Base-by-base conservation (phyloP, 2,113 vertebrate genomes). In the Thomomys bottae region DNA sequence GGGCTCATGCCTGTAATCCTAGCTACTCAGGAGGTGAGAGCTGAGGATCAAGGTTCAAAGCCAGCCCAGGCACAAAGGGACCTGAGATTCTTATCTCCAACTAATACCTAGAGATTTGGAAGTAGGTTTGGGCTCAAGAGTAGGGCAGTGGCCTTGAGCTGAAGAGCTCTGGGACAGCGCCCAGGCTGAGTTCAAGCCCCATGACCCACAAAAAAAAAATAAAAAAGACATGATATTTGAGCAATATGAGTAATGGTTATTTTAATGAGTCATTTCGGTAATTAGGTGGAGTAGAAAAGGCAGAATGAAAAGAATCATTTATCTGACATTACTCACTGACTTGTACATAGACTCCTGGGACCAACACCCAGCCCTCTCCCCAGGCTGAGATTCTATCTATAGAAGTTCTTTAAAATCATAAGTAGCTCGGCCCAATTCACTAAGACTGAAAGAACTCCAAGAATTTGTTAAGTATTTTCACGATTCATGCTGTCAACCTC, bases 181-280 rank as follows among this genome's bases (percentile, higher is more conserved):
- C n/a, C n/a, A n/a, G n/a, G n/a, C n/a, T n/a, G n/a, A n/a, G n/a
- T n/a, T n/a, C n/a, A n/a, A n/a, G n/a, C n/a, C n/a, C n/a, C n/a
- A n/a, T n/a, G n/a, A n/a, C n/a, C n/a, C n/a, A n/a, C n/a, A n/a
- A n/a, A n/a, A n/a, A n/a, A n/a, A n/a, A n/a, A n/a, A n/a, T n/a
- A n/a, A n/a, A n/a, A n/a, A 23, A 90, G 54, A 87, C 87, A 89
- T 15, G 15, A 66, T 83, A 24, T 82, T 78, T 94, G 61, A 93
- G 45, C 5, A 67, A 5, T 32, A 26, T 71, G 82, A 91, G 12
- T 90, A 85, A 79, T 0, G 23, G 54, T 75, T 64, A 63, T 40
- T 63, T 82, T 61, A 89, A 42, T 95, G 79, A 94, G n/a, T 92
- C 86, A 94, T 76, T 72, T 84, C 81, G 73, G 81, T 36, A 49